Base-by-base conservation (phyloP, 2,797 vertebrate genomes). In the Staurois parvus region DNA sequence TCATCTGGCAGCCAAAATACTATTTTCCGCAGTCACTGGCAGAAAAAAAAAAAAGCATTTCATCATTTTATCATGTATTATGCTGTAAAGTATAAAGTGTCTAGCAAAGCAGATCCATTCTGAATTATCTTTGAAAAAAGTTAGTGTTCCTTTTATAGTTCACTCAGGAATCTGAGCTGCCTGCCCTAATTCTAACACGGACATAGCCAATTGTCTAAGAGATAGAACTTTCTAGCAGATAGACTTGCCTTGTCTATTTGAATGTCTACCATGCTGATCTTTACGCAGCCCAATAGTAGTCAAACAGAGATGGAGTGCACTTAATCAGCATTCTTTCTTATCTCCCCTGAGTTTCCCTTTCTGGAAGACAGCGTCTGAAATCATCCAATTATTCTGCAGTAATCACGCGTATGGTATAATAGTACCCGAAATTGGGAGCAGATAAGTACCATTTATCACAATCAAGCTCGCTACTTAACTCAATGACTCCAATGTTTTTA, bases 371-470 rank as follows among this genome's bases (percentile, higher is more conserved):
- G 78, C 78, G 70, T 85, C 72, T 85, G 81, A 85, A 85, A 85
- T 85, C 78, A 85, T 85, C 78, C 84, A 85, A 85, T 85, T 85
- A 85, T 76, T 80, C 84, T 81, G 56, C 48, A 72, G 78, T 81
- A 85, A 85, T 85, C 78, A 81, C 66, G n/a, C 52, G 78, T 76
- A 85, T 76, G 78, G 84, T 68, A 85, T 85, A 85, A 85, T 81
- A 76, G 84, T 81, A 85, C 59, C 78, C 75, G 72, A 76, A 81
- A 85, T 81, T 85, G 78, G 77, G 77, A 76, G 72, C 78, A 85
- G 72, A 74, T 76, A 85, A 85, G 79, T 85, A 81, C 72, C 79
- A 85, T 85, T 85, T 85, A 85, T 85, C 78, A 80, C 78, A 85
- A 81, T 85, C 72, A 85, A 68, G 52, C 72, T 30, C 15, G 48